phyloP scores from a whole-genome alignment of 1,140 invertebrate genomes.

The Sarcophaga bullata region DNA sequence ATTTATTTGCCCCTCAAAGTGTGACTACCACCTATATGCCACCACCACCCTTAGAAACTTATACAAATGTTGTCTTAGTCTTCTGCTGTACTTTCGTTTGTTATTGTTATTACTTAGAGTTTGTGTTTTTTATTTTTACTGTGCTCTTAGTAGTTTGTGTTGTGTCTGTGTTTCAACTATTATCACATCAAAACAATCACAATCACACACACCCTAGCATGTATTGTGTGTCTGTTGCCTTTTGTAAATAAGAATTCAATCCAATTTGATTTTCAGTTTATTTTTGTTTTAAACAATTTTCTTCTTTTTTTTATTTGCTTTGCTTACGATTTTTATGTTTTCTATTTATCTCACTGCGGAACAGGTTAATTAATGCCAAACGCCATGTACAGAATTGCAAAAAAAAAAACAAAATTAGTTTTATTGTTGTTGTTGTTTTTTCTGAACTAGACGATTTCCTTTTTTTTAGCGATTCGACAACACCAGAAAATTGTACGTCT shows the following conservation, averaged over 20 bases:
- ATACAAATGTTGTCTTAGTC: not conserved
- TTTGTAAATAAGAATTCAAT: conserved; percentile 1
- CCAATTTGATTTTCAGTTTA: not conserved
- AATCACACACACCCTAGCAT: not conserved
- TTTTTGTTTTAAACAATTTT: not conserved
- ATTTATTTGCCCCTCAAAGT: not conserved
- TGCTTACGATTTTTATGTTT: no score
- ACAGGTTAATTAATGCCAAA: not conserved
- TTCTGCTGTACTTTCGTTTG: not conserved
- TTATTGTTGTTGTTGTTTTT: not conserved
- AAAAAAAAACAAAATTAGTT: not conserved
- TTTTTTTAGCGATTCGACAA: not conserved
- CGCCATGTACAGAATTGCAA: not conserved
- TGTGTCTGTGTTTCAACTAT: not conserved
- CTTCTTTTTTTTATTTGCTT: not conserved
- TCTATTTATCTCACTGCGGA: not conserved
- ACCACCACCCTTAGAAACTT: conserved; percentile 11
- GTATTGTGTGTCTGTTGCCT: not conserved
- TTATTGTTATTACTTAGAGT: not conserved
- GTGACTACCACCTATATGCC: not conserved
- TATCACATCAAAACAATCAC: not conserved
- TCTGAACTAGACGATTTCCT: not conserved
- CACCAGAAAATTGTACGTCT: not conserved
- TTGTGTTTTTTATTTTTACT: not conserved
- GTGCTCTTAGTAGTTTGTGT: no score